These are phyloP conservation scores for Agrochola litura DNA, from an alignment of 2,888 invertebrate species.

Conservation along the genomic window DNA sequence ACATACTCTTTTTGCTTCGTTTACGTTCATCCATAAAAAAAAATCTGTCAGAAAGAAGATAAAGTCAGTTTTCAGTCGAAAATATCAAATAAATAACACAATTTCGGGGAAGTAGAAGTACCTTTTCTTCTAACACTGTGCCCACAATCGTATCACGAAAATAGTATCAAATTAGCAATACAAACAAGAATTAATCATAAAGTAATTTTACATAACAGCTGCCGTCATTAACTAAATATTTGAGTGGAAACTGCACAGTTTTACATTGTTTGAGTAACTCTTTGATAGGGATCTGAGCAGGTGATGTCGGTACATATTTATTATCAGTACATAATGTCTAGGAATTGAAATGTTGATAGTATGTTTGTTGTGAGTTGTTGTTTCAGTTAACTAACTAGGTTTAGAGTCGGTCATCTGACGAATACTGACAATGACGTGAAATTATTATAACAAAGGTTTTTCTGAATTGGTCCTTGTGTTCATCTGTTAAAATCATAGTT, in stretches of 20 bases:
- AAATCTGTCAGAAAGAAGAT: background rate
- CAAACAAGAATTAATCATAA: slow-evolving; percentile 18
- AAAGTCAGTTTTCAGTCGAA: background rate
- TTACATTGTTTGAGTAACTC: slow-evolving; percentile 26
- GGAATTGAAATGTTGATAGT: slow-evolving; percentile 32
- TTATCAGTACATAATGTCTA: slow-evolving; percentile 24
- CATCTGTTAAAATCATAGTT: too few relatives aligned
- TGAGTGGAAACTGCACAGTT: slow-evolving; percentile 53
- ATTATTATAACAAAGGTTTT: background rate
- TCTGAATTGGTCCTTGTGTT: too few relatives aligned
- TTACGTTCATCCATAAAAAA: background rate
- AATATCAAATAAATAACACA: background rate
- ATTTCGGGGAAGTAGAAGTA: too few relatives aligned
- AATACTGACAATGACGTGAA: background rate
- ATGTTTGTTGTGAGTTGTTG: slow-evolving; percentile 15
- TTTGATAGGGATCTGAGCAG: slow-evolving; percentile 29
- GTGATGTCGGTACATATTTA: slow-evolving; percentile 57
- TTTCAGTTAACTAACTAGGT: slow-evolving; percentile 16
- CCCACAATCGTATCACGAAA: slow-evolving; percentile 9
- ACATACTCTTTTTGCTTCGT: background rate
- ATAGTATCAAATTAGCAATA: slow-evolving; percentile 31
- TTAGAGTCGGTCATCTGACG: background rate
- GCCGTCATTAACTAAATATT: slow-evolving; percentile 47
- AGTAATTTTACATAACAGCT: slow-evolving; percentile 44
- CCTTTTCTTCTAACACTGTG: background rate